Evolutionary conservation across 2,888 invertebrate species (phyloP).

Genomic region (Athalia rosae): DNA sequence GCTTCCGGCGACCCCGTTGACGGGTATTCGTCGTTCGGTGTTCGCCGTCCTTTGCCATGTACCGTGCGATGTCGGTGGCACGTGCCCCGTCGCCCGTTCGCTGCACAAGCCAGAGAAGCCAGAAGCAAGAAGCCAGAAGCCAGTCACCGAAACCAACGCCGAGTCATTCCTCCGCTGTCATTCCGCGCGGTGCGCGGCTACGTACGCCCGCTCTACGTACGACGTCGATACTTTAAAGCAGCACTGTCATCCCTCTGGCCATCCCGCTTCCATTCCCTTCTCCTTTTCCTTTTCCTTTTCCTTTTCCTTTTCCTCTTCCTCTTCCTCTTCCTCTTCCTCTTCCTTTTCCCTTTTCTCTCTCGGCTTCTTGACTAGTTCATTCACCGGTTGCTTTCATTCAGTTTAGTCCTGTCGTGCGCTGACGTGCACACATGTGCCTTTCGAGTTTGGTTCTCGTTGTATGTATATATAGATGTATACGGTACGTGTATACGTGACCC

Average conservation of each 20-base stretch:
- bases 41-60: not conserved
- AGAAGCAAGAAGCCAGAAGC: not conserved
- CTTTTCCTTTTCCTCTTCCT: conserved; percentile 48
- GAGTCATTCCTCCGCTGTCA: conserved; percentile 57
- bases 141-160: conserved; percentile 43
- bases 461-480: not conserved
- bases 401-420: conserved; percentile 26
- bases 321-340: not conserved
- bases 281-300: not conserved
- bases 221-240: conserved; percentile 62
- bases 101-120: not conserved
- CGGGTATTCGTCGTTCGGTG: conserved; percentile 28
- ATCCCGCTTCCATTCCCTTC: conserved; percentile 47
- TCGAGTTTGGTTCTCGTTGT: not conserved
- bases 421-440: not conserved
- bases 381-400: conserved; percentile 33
- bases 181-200: conserved; percentile 48
- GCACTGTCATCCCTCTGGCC: conserved; percentile 61
- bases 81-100: conserved; percentile 14
- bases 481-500: not conserved
- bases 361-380: conserved; percentile 15
- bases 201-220: conserved; percentile 40
- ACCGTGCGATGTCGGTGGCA: conserved; percentile 19
- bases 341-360: conserved; percentile 46
- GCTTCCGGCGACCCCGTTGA: conserved; percentile 67